phyloP scores from a whole-genome alignment of 1,140 invertebrate species.

The Steinernema feltiae region DNA sequence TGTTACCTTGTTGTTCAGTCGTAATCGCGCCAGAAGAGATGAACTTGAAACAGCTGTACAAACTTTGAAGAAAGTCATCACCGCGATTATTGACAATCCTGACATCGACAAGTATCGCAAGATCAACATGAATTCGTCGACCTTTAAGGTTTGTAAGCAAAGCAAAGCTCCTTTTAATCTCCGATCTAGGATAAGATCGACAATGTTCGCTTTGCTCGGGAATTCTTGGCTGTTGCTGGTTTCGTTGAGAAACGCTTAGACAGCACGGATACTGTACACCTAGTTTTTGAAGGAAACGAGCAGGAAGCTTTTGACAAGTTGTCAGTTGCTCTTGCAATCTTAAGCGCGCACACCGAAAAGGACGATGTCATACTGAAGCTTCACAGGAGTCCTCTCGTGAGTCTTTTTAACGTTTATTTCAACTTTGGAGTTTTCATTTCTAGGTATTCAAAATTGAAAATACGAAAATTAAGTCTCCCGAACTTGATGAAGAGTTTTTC shows the following conservation, averaged over 20 bases:
- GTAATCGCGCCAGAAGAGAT: constrained; percentile 14
- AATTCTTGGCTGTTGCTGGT: constrained; percentile 29
- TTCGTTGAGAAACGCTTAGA: constrained; percentile 17
- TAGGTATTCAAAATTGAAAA: not conserved
- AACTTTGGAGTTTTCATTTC: not conserved
- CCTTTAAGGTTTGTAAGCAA: constrained; percentile 23
- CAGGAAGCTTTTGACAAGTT: not conserved
- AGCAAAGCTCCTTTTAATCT: not conserved
- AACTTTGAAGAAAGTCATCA: not conserved
- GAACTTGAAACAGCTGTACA: not conserved
- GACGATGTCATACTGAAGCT: constrained; percentile 7
- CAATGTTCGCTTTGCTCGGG: constrained; percentile 17
- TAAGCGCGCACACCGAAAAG: not conserved
- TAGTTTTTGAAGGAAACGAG: constrained; percentile 14
- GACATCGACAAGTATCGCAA: constrained; percentile 10
- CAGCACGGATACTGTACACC: not conserved
- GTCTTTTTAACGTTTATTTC: not conserved
- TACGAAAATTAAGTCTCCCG: not conserved
- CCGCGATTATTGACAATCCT: constrained; percentile 23
- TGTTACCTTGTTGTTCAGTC: constrained; percentile 24
- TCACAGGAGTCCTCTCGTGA: not conserved
- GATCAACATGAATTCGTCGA: constrained; percentile 21
- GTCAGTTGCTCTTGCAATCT: not conserved
- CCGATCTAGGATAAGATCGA: not conserved
- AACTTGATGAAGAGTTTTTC: constrained; percentile 13